Evolutionary conservation across 2,797 vertebrate species (phyloP).

Genomic region (Sebastolobus altivelis): DNA sequence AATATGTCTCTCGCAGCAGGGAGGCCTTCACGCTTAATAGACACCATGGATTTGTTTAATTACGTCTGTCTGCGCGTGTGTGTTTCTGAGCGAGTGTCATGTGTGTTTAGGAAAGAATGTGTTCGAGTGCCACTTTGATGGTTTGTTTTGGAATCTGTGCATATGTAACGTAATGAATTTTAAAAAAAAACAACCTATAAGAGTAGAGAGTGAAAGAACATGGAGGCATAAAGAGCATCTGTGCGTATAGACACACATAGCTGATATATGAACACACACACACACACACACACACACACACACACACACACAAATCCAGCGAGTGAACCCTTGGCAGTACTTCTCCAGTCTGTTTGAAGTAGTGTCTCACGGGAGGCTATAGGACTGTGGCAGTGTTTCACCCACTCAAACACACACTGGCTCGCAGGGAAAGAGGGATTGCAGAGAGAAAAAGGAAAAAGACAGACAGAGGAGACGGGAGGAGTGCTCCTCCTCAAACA

Average conservation of each 20-base stretch:
- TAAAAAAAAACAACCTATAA: conserved; percentile 24
- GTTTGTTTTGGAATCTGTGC: conserved; percentile 46
- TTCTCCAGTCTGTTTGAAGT: conserved; percentile 91
- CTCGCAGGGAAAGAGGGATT: conserved; percentile 56
- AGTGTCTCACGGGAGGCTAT: conserved; percentile 81
- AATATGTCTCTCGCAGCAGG: conserved; percentile 75
- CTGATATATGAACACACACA: conserved; percentile 30
- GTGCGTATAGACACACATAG: conserved; percentile 39
- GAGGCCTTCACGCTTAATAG: conserved; percentile 66
- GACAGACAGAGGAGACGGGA: conserved; percentile 56
- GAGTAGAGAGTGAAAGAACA: conserved; percentile 5
- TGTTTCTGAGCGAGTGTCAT: conserved; percentile 18
- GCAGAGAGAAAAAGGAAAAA: conserved; percentile 44
- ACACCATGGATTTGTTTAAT: conserved; percentile 76
- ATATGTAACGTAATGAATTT: conserved; percentile 31
- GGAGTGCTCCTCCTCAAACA: conserved; percentile 67
- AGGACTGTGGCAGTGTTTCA: conserved; percentile 74
- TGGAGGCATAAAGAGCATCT: conserved; percentile 33
- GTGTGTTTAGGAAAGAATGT: conserved; percentile 39
- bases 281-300: conserved; percentile 38
- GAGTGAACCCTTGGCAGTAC: conserved; percentile 83
- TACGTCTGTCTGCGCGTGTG: conserved; percentile 47
- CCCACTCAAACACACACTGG: conserved; percentile 71
- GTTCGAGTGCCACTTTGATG: conserved; percentile 42
- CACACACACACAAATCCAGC: conserved; percentile 43